These are phyloP conservation scores for Heliconius sara DNA, from an alignment of 2,888 invertebrate genomes.

Conservation along the genomic window DNA sequence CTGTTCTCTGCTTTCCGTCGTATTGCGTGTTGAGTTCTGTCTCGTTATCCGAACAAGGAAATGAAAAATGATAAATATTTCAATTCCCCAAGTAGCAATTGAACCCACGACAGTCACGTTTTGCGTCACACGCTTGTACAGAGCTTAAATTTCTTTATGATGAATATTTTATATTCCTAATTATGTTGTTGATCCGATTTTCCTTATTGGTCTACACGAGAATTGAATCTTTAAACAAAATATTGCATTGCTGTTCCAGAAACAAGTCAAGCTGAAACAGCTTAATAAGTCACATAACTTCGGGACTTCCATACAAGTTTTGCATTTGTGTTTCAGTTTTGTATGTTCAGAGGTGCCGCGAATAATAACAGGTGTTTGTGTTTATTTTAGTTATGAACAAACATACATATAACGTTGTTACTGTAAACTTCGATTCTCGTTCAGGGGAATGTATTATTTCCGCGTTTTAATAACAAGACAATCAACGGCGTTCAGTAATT, in stretches of 20 bases:
- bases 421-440: neutral
- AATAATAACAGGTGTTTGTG: conserved; percentile 8
- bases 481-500: too few relatives aligned
- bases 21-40: too few relatives aligned
- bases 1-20: too few relatives aligned
- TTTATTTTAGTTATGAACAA: neutral
- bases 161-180: too few relatives aligned
- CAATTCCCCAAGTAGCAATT: too few relatives aligned
- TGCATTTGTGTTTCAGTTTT: neutral
- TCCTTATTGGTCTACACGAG: neutral
- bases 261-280: neutral
- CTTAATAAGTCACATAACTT: neutral
- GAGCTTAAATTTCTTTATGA: too few relatives aligned
- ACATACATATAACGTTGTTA: neutral
- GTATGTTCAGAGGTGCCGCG: neutral
- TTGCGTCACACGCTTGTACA: too few relatives aligned
- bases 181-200: too few relatives aligned
- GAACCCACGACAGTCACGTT: too few relatives aligned
- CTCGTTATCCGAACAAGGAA: too few relatives aligned
- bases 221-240: neutral
- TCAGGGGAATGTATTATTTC: neutral
- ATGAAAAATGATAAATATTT: too few relatives aligned
- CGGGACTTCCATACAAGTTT: neutral
- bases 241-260: neutral
- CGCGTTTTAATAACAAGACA: too few relatives aligned